phyloP scores from a whole-genome alignment of 2,888 invertebrate genomes.

The Minunthozetes semirufus region DNA sequence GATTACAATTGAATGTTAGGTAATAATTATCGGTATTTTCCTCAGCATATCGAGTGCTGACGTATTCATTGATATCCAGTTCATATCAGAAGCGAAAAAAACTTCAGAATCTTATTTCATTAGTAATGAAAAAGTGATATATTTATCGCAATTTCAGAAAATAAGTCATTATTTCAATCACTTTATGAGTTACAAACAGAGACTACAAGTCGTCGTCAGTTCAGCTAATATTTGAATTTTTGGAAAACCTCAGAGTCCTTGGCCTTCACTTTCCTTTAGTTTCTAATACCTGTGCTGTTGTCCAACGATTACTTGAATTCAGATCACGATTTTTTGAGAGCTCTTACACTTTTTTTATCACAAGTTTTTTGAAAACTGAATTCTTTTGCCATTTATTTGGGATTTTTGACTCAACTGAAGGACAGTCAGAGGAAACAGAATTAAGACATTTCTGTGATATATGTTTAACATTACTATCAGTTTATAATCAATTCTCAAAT shows the following conservation, averaged over 20 bases:
- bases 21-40: not conserved
- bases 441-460: too few relatives aligned
- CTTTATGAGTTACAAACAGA: not conserved
- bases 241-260: not conserved
- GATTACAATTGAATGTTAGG: slow-evolving; percentile 1
- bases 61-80: not conserved
- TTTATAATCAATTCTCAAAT: not conserved
- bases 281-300: not conserved
- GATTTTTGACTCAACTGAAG: not conserved
- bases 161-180: not conserved
- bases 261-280: too few relatives aligned
- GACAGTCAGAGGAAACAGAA: not conserved
- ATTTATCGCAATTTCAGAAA: too few relatives aligned
- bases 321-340: not conserved
- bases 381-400: not conserved
- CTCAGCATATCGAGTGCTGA: not conserved
- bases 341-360: not conserved
- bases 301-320: not conserved
- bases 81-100: too few relatives aligned
- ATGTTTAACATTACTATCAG: not conserved
- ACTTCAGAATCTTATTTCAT: too few relatives aligned
- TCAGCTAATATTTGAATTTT: not conserved
- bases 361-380: not conserved
- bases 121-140: too few relatives aligned
- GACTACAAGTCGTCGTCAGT: not conserved